Base-by-base conservation (phyloP, 2,888 invertebrate species). In the Noctua comes region DNA sequence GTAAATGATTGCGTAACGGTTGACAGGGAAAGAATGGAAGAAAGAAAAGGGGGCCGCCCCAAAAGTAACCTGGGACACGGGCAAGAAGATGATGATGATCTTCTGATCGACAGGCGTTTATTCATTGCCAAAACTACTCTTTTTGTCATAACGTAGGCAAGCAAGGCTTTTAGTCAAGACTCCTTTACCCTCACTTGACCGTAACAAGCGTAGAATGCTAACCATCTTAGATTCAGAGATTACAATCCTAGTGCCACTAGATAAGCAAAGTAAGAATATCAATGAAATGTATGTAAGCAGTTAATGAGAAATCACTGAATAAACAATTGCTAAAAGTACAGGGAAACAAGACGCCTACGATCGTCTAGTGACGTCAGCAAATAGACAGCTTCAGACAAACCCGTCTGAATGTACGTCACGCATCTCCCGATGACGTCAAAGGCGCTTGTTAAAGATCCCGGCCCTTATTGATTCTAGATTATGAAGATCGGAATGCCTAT, bases 391-490 rank as follows among this genome's bases (percentile, higher is more conserved):
- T 36, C 69, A 70, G 64, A 59, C 64, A 18, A 76, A 73, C 68
- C 69, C 51, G 73, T 66, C 66, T 69, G 54, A 8, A 68, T 40
- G 62, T 76, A 84, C 88, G 88, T 86, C 88, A 84, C n/a, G 65
- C 66, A 76, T 48, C 65, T 65, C 68, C 36, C 75, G 6, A 59
- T 86, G 86, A 88, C 87, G 88, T 87, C 79, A 87, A 66, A 79
- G 74, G 18, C 59, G 66, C 68, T 57, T 3, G 36, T 64, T 73
- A 51, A 59, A 73, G 48, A 73, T 68, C 36, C 73, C 64, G 40
- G 27, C 48, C 54, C 54, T 80, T 81, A 77, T 73, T 77, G 73
- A 66, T 68, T 27, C 24, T 6, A 16, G 11, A 66, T 48, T 62
- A 48, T 6, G 24, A 18, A 62, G 66, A 11, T 65, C 13, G 10